Evolutionary conservation across 2,888 invertebrate genomes (phyloP), one percentile per base, ranked within the genome.

Genomic region (Tipula vernalis): DNA sequence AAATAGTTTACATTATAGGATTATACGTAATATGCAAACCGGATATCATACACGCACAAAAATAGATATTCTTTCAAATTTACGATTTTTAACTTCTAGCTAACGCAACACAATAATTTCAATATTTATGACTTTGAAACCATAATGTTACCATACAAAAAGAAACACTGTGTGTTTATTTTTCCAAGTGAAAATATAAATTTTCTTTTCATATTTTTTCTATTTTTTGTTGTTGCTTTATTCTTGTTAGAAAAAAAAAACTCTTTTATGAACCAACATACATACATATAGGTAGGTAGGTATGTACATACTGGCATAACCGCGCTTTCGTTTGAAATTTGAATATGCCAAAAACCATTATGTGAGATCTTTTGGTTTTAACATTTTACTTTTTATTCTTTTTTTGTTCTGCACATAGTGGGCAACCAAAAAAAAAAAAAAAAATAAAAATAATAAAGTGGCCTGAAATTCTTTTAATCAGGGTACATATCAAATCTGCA

Each of bases 101-200:
- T 71, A 71, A 71, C 71, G 71, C 71, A 71, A 71, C 71, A 71
- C 71, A 71, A 71, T 71, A 71, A 71, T 71, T 71, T 71, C 71
- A 71, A 71, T 71, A 28, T 71, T 71, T 71, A 71, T 71, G 71
- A 71, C 71, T 71, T 18, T 71, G 71, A 71, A 71, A 71, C 71
- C 71, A 71, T 71, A 71, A 71, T 10, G 51, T 51, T 51, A 51
- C 51, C 51, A 51, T 51, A 51, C 51, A 51, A 51, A 51, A 51
- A 51, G 71, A 71, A 71, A 71, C 71, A 71, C 28, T 71, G 71
- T 71, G 12, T 71, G 71, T 71, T 71, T 71, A 71, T 71, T 71
- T 71, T 71, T 71, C 71, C 71, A 71, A 71, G 71, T 71, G 71
- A 71, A 71, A 71, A 71, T 71, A 71, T 71, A 71, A 71, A 71